A percentile compares a stretch with the other conserved stretches of the same genome.
Conservation (phyloP, 2,797 vertebrate genomes). For the Falco biarmicus region DNA sequence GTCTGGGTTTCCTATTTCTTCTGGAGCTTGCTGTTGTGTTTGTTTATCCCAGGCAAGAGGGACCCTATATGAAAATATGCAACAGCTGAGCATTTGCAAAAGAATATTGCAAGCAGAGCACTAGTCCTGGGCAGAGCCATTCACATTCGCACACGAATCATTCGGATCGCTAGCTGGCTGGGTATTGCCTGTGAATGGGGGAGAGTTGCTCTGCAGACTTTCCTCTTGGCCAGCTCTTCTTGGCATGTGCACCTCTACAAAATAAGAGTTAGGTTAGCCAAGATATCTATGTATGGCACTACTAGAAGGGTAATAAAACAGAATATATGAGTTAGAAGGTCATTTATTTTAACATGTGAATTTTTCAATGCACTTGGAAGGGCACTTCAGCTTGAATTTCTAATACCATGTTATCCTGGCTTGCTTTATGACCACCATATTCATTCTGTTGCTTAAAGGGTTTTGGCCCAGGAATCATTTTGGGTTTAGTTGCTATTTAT, state of each 20-base stretch:
- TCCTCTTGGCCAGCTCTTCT: slow-evolving; percentile 31
- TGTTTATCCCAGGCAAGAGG: not conserved
- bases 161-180: not conserved
- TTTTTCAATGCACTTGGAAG: not conserved
- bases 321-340: not conserved
- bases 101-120: not conserved
- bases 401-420: not conserved
- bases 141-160: not conserved
- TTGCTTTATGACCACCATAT: not conserved
- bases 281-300: not conserved
- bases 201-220: not conserved
- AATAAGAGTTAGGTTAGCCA: slow-evolving; percentile 47
- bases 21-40: not conserved
- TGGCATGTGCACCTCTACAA: not conserved
- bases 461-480: not conserved
- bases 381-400: not conserved
- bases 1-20: not conserved
- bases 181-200: not conserved
- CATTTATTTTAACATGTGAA: not conserved
- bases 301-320: slow-evolving; percentile 5
- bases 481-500: slow-evolving; percentile 19
- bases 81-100: not conserved
- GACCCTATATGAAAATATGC: not conserved
- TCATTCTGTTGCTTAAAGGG: not conserved
- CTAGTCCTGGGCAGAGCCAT: not conserved